Evolutionary conservation across 2,797 vertebrate species (phyloP).

Genomic region (Gymnopithys bicolor): DNA sequence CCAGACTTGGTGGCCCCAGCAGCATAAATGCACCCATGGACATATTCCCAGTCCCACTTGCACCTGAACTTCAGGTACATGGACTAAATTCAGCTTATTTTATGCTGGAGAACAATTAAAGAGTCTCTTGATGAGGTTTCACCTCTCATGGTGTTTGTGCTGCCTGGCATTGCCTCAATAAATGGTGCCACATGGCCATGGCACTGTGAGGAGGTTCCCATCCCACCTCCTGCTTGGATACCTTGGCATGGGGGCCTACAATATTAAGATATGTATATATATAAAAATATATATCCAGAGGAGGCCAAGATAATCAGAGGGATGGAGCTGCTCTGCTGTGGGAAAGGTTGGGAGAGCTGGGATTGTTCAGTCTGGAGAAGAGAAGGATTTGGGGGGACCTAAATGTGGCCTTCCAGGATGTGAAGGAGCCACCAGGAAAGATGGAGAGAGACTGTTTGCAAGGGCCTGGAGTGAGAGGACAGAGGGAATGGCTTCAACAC

Average conservation of each 20-base stretch:
- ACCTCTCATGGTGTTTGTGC: not conserved
- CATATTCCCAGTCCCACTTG: not conserved
- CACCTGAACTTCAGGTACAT: not conserved
- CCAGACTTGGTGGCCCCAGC: not conserved
- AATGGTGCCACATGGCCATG: not conserved
- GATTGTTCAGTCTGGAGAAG: no score
- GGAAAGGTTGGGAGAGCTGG: not conserved
- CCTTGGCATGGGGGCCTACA: not conserved
- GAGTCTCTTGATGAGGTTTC: not conserved
- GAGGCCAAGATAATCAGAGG: not conserved
- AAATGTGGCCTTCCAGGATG: no score
- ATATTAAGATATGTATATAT: no score
- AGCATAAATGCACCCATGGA: fast-evolving
- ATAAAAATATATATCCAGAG: not conserved
- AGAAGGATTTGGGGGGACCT: not conserved
- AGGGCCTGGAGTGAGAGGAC: not conserved
- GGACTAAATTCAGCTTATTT: not conserved
- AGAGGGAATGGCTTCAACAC: not conserved
- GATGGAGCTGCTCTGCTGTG: not conserved
- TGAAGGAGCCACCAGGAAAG: not conserved
- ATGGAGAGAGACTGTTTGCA: not conserved
- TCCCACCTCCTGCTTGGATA: not conserved
- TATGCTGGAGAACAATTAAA: not conserved
- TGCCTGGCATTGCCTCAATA: not conserved
- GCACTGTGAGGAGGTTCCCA: not conserved